Conservation (phyloP, 1,140 invertebrate genomes). For the Andrena cerasifolii region DNA sequence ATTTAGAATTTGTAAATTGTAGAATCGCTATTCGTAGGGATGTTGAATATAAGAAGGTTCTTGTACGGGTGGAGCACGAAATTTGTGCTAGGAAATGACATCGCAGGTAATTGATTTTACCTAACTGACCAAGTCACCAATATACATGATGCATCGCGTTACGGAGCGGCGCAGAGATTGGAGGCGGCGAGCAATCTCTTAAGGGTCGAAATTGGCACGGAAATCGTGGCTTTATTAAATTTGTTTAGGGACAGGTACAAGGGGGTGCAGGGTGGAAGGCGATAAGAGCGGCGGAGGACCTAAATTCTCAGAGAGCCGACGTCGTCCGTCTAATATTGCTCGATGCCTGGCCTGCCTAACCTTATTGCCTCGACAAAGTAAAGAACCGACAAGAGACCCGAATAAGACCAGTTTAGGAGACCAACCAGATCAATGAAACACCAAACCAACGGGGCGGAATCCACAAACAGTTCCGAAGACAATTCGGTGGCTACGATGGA, state of each 20-base stretch:
- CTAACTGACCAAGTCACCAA: constrained; percentile 35
- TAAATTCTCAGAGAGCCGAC: constrained; percentile 66
- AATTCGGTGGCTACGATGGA: constrained; percentile 48
- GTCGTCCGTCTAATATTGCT: constrained; percentile 77
- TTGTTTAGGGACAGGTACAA: constrained; percentile 77
- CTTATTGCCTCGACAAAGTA: constrained; percentile 78
- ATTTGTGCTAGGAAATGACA: too few species aligned
- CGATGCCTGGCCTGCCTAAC: constrained; percentile 75
- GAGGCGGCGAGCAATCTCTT: constrained; percentile 58
- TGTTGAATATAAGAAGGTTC: background rate
- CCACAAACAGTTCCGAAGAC: constrained; percentile 57
- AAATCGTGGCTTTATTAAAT: constrained; percentile 82
- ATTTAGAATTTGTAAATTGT: too few species aligned
- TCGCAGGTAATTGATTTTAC: constrained; percentile 29
- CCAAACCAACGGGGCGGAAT: constrained; percentile 64
- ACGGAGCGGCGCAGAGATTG: constrained; percentile 36
- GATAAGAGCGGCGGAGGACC: constrained; percentile 64
- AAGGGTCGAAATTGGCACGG: constrained; percentile 75
- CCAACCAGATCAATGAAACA: constrained; percentile 77
- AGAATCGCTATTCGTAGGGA: background rate
- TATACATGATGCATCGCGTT: constrained; percentile 49
- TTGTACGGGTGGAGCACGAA: background rate
- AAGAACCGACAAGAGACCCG: constrained; percentile 70
- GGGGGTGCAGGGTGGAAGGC: constrained; percentile 58
- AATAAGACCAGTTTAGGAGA: constrained; percentile 69